Base-by-base conservation (phyloP, 2,113 vertebrate species). In the Amphiprion percula region DNA sequence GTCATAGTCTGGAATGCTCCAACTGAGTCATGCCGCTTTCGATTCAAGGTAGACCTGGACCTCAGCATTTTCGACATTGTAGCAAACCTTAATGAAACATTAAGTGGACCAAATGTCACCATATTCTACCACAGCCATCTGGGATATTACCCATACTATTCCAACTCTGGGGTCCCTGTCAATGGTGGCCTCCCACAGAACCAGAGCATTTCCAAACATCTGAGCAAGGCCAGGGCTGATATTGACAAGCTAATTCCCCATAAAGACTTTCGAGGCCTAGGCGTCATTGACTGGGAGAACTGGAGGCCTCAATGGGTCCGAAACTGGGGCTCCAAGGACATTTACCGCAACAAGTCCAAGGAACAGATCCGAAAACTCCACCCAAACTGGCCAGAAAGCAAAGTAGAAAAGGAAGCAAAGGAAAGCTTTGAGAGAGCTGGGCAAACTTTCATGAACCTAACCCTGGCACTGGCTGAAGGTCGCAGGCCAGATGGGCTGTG, bases 281-380 rank as follows among this genome's bases (percentile, higher is more conserved):
- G 91, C 5, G 94, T 98, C 66, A 97, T 98, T 49, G 97, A 97
- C 83, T 97, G 97, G 97, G 97, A 98, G 91, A 95, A 95, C 87
- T 98, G 96, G 97, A 95, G 96, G 49, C 96, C 96, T 0, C 96
- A 97, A 62, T 98, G 97, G 97, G 95, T 96, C 1, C 93, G 97
- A 77, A 99, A 98, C 79, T 97, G 96, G 97, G 97, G 96, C 11
- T 91, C 85, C 30, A 97, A 97, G 89, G 90, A 93, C 54, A 95
- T 97, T 79, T 98, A 98, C 70, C 95, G 95, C 75, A 95, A 95
- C 63, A 95, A 96, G 54, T 97, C 96, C 17, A 94, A 96, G 10
- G 95, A 96, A 54, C 93, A 96, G 61, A 95, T 96, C 28, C 94
- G 93, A 81, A 92, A 85, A 33, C 86, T 62, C 5, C 95, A 98